These are phyloP conservation scores for Ricordea florida DNA, from an alignment of 92 coral and sea anemone species.

Conservation along the genomic window DNA sequence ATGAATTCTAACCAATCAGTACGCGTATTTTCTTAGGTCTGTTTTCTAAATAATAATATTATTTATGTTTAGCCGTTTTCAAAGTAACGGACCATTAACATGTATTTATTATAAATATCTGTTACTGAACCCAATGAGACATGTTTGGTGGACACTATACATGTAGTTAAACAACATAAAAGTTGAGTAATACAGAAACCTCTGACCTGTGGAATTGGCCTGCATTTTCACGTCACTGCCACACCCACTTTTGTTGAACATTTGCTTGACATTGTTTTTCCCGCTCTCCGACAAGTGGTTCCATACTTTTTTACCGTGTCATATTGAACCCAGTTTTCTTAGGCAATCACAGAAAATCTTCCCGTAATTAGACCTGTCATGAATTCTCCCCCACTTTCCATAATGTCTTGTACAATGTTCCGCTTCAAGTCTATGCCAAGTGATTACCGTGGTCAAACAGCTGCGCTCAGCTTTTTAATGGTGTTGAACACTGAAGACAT, in stretches of 20 bases:
- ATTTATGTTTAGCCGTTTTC: too few relatives aligned
- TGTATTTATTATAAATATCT: too few relatives aligned
- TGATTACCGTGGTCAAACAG: neutral
- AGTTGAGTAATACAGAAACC: constrained; percentile 21
- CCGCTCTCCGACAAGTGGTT: neutral
- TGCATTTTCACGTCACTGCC: constrained; percentile 19
- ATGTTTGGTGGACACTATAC: too few relatives aligned
- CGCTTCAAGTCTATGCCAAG: neutral
- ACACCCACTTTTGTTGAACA: constrained; percentile 12
- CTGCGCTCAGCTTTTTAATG: neutral
- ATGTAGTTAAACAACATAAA: too few relatives aligned
- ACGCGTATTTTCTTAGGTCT: too few relatives aligned
- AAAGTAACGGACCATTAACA: too few relatives aligned
- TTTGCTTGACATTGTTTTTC: neutral
- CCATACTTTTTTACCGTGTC: neutral
- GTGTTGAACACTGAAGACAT: too few relatives aligned
- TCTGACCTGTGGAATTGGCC: constrained; percentile 21
- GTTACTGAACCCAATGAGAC: too few relatives aligned
- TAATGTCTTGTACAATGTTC: neutral
- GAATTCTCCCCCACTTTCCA: neutral
- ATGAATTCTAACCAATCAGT: too few relatives aligned
- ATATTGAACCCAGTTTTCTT: neutral
- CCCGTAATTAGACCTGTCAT: too few relatives aligned
- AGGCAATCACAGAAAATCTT: neutral
- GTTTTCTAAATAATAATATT: too few relatives aligned